Conservation (phyloP, 1,140 invertebrate species). For the Hesperophylax magnus region DNA sequence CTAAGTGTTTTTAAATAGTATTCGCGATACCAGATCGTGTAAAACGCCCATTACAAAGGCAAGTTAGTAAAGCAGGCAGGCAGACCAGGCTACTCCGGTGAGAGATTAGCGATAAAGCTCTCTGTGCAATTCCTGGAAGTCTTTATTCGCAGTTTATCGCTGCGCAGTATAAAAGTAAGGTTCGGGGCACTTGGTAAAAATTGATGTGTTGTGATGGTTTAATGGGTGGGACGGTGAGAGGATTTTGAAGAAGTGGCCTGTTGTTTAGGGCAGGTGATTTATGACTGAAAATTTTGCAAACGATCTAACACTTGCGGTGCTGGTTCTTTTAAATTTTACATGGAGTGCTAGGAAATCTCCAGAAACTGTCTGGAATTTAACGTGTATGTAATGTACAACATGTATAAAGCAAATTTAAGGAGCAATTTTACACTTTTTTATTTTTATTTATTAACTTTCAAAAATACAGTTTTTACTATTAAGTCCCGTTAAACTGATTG, state of each 20-base stretch:
- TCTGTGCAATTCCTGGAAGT: slow-evolving; percentile 20
- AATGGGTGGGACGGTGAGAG: neutral
- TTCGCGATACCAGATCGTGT: too few species aligned
- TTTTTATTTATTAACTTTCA: too few species aligned
- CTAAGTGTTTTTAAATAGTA: too few species aligned
- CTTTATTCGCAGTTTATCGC: slow-evolving; percentile 21
- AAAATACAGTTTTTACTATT: too few species aligned
- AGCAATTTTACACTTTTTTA: too few species aligned
- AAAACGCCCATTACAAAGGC: too few species aligned
- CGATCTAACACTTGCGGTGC: neutral
- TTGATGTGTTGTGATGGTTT: neutral
- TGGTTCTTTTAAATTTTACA: neutral
- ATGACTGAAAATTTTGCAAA: neutral
- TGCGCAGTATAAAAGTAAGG: neutral
- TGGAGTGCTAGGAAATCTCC: too few species aligned
- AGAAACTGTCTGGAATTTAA: too few species aligned
- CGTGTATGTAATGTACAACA: neutral
- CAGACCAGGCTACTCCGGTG: too few species aligned
- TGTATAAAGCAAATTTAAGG: neutral
- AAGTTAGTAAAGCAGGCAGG: too few species aligned
- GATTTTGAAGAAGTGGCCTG: neutral
- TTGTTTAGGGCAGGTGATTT: neutral
- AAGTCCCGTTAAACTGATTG: too few species aligned
- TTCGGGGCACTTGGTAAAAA: neutral
- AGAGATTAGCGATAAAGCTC: slow-evolving; percentile 26